Base-by-base conservation (phyloP, 1,140 invertebrate genomes). In the Ruditapes philippinarum region DNA sequence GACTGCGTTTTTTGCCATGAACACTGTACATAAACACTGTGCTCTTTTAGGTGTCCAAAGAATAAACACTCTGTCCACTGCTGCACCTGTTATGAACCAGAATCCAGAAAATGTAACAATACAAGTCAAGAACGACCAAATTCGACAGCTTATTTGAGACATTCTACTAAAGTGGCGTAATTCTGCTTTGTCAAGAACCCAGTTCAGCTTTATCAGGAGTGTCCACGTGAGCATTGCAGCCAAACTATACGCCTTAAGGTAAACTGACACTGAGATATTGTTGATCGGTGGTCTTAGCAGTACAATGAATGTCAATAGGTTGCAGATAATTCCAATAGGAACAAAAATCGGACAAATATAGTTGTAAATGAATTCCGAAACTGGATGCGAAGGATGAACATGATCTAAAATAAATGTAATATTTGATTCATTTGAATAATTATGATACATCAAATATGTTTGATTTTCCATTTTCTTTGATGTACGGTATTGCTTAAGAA, bases 21-120 rank as follows among this genome's bases (percentile, higher is more conserved):
- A 95, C 17, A 92, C 88, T 5, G 92, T 93, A 60, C 93, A 94
- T n/a, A 92, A 78, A 1, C 42, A 85, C 31, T 78, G 51, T 7
- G 93, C 90, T 74, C 89, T 91, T 42, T 57, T 70, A 3, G 90
- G 84, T 62, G 90, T 88, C 81, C 92, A 94, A 5, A 94, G 42
- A 36, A 88, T 91, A 33, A 94, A 89, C 28, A 92, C 92, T 7
- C 93, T 90, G 74, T 95, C 94, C 19, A 93, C 87, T 11, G 83
- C 91, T 85, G 94, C 91, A 5, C 90, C 92, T 0, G 94, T 92
- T 22, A 94, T 84, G 51, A 95, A 89, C 94, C 94, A 95, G 0
- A 93, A 80, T 5, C 91, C 91, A 31, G 92, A 88, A 79, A 91
- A 94, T n/a, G 82, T 86, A 0, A 93, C 68, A 36, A 95, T 89